Evolutionary conservation across 2,113 vertebrate genomes (phyloP), one percentile per base, ranked within the genome.

Genomic region (Cygnus atratus): DNA sequence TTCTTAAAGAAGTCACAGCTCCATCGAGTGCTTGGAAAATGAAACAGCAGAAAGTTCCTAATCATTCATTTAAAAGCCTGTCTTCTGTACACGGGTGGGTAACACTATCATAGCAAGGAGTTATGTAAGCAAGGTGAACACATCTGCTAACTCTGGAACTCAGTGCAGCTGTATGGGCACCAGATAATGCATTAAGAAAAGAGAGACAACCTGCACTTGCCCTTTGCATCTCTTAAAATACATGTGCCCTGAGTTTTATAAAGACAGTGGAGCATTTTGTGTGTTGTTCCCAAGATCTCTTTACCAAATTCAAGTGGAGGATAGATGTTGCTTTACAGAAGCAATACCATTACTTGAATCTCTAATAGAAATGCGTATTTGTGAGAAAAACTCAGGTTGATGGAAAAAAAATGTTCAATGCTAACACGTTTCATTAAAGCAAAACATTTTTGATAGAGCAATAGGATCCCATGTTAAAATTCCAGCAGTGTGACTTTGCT

Each of bases 281-380:
- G 17, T 1, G 0, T n/a, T 73, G 46, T 11, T n/a, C 54, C 26
- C 17, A 67, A 46, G 29, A 84, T 1, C 10, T 63, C 5, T 31
- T 33, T 59, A 28, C 44, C 4, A 2, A 67, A 55, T 39, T 55
- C 31, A 84, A 33, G 19, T 18, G 29, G 29, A 66, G 15, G 26
- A 75, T 10, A 35, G 22, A 37, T 3, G 7, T 39, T 76, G 2
- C 7, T 55, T 86, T 84, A 11, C 29, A 63, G 26, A 3, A 81
- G 15, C 13, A 10, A 26, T 24, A 39, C 2, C 4, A 3, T 44
- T 85, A 16, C 66, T 76, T 37, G 58, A 3, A 29, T 55, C 5
- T 71, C 10, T 76, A 59, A 41, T 13, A 88, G 50, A 68, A 66
- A 8, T 73, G 29, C 7, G 15, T n/a, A 18, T 13, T 78, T 9